Percentiles rank a stretch among this genome's conserved stretches.
Evolutionary conservation across 2,113 vertebrate species (phyloP).

Genomic region (Lichenostomus cassidix): DNA sequence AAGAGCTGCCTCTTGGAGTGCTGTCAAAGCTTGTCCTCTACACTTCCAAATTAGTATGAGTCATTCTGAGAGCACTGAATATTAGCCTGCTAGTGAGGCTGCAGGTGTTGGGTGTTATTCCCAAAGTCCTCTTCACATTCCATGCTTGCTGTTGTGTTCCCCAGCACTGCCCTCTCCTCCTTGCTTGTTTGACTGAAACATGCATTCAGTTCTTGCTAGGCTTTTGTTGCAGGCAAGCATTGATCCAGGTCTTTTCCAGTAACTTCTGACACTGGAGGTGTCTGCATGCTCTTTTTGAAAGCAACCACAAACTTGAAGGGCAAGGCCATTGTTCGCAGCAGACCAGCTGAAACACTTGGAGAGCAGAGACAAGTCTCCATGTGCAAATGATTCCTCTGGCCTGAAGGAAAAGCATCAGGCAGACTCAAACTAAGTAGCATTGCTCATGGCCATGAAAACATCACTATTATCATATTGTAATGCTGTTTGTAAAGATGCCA

Average conservation of each 20-base stretch:
- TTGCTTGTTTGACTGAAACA: background rate
- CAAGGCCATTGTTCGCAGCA: background rate
- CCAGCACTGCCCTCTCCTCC: background rate
- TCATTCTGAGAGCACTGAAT: background rate
- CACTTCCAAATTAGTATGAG: background rate
- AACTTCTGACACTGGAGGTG: background rate
- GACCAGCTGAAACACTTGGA: background rate
- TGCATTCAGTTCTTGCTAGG: background rate
- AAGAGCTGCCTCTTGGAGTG: background rate
- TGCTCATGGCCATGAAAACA: background rate
- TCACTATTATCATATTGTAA: background rate
- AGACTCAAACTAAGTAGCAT: background rate
- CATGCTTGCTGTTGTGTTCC: background rate
- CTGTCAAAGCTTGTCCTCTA: slow-evolving; percentile 18
- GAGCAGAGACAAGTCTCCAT: background rate
- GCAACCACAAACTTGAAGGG: background rate
- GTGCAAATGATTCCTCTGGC: background rate
- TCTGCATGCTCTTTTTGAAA: background rate
- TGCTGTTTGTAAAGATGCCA: background rate
- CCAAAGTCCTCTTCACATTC: background rate
- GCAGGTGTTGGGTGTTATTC: slow-evolving; percentile 13
- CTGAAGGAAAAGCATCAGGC: background rate
- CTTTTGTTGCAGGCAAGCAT: background rate
- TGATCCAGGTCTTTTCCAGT: background rate
- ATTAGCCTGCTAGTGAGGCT: background rate